Evolutionary conservation across 1,140 invertebrate species (phyloP).

Genomic region (Gryon sp.): DNA sequence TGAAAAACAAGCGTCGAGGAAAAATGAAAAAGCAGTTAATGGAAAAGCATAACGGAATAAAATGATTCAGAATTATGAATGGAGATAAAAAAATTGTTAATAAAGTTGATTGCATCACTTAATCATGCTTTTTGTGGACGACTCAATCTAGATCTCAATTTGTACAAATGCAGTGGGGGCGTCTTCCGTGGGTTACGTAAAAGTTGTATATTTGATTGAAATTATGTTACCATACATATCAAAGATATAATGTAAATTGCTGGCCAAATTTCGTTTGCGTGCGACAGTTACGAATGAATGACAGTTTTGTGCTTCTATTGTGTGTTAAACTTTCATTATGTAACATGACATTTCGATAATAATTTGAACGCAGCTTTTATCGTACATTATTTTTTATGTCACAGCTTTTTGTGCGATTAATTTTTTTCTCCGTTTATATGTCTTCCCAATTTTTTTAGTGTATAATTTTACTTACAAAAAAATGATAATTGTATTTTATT

Average conservation of each 20-base stretch:
- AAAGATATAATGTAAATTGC: constrained; percentile 40
- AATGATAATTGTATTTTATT: too few species aligned
- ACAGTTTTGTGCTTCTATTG: constrained; percentile 30
- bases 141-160: constrained; percentile 47
- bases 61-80: constrained; percentile 26
- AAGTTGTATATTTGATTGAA: constrained; percentile 50
- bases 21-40: neutral
- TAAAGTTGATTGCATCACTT: constrained; percentile 35
- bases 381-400: too few species aligned
- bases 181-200: constrained; percentile 53
- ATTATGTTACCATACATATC: constrained; percentile 27
- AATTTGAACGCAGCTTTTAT: neutral
- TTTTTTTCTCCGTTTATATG: too few species aligned
- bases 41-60: constrained; percentile 8
- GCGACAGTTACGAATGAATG: constrained; percentile 48
- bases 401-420: too few species aligned
- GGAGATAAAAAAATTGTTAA: constrained; percentile 27
- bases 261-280: constrained; percentile 32
- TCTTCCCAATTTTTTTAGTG: too few species aligned
- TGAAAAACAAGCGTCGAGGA: too few species aligned
- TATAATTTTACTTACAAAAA: too few species aligned
- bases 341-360: constrained; percentile 9
- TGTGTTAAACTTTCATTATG: constrained; percentile 40
- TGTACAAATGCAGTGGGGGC: constrained; percentile 14
- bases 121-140: constrained; percentile 36